phyloP scores from a whole-genome alignment of 2,888 invertebrate species.

The Pristionchus mayeri region DNA sequence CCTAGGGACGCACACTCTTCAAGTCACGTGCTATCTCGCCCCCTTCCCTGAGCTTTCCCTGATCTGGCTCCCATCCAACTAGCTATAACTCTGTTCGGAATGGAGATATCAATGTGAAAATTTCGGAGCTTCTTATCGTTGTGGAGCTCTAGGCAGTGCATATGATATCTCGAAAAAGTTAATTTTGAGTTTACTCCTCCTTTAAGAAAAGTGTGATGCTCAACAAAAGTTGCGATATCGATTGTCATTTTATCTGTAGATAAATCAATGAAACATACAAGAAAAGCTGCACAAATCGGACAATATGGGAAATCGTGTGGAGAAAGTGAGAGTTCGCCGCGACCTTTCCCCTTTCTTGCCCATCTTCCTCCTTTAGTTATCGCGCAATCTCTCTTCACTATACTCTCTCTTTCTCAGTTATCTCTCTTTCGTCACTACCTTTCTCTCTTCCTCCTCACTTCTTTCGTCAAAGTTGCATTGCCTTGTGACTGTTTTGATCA shows the following conservation, averaged over 20 bases:
- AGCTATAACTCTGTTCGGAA: no score
- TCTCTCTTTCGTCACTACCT: not conserved
- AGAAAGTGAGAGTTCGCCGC: not conserved
- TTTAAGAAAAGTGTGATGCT: not conserved
- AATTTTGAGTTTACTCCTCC: not conserved
- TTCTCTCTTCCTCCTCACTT: no score
- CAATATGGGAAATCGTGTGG: not conserved
- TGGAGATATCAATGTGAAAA: no score
- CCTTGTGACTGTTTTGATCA: not conserved
- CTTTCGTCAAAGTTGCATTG: no score
- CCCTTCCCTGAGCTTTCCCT: no score
- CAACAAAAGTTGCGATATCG: not conserved
- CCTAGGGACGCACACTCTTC: no score
- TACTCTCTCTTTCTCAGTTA: not conserved
- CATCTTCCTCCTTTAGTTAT: not conserved
- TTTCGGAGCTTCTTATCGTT: no score
- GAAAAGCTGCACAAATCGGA: not conserved
- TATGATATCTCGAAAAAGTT: not conserved
- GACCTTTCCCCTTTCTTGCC: not conserved
- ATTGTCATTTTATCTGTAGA: not conserved
- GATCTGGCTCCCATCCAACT: no score
- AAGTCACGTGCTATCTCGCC: no score
- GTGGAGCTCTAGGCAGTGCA: no score
- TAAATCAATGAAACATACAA: not conserved
- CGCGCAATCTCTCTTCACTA: constrained; percentile 4